Evolutionary conservation across 2,113 vertebrate genomes (phyloP), one percentile per base, ranked within the genome.

Genomic region (Rhegmatorhina hoffmannsi): DNA sequence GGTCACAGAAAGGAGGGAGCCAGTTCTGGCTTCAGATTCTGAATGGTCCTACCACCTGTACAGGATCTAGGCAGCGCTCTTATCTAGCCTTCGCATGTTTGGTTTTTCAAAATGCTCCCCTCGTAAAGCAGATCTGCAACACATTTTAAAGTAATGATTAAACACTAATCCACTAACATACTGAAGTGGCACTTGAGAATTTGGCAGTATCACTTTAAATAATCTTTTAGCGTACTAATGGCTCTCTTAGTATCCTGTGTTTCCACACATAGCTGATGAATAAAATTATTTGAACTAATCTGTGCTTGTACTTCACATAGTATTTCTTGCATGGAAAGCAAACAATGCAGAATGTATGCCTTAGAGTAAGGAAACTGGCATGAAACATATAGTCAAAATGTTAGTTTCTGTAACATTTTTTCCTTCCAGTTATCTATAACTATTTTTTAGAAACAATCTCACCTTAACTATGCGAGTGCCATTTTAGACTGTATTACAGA

Each of bases 151-250:
- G 33, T 78, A 80, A 84, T 26, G 50, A 85, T 56, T 84, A 79
- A 82, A 84, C 43, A 70, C 19, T 59, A 86, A 93, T 92, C 56
- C 83, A 60, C 78, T 92, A 72, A 50, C 44, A 36, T 47, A 25
- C 24, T 80, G 19, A 92, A 94, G 89, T 77, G 76, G 50, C 60
- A 86, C 79, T 95, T 88, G 55, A 80, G 85, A 95, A 94, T 95
- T 76, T 83, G 84, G 68, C 82, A 91, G 67, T 73, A 70, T 91
- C 46, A 31, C 81, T 93, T 93, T 67, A 77, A 91, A 76, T 74
- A 74, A 56, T 72, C 59, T 95, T 63, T 82, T 72, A 64, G 44
- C 9, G 33, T 55, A 11, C 70, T 47, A 43, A 55, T 59, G 50
- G 33, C 26, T 91, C 55, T 88, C 52, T 92, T n/a, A 47, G 72